Base-by-base conservation (phyloP, 2,888 invertebrate species). In the Athetis lepigone region DNA sequence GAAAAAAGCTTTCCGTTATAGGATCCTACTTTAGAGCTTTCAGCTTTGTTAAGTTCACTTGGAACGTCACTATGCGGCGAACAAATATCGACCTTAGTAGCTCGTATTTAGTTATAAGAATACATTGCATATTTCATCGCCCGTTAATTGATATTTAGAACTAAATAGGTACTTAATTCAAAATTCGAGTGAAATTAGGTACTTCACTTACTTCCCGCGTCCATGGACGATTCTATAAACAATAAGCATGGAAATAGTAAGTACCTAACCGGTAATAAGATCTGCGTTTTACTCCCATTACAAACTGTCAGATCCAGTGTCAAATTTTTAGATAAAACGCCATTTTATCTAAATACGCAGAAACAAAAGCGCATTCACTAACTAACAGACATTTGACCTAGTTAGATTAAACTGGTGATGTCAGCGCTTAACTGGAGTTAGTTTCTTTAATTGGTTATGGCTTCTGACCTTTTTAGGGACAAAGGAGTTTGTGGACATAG, bases 381-480 rank as follows among this genome's bases (percentile, higher is more conserved):
- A 42, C 25, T 46, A 37, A 62, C 70, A 18, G 37, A 16, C 71
- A 8, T 39, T 37, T 65, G 68, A 5, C 68, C 68, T 65, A 69
- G 56, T 69, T 69, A 72, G 68, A 69, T 69, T 50, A 27, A 33
- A 43, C 11, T 18, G 45, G 16, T 69, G 68, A 69, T 51, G 68
- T 72, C 72, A 65, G 57, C 7, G 8, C 18, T 40, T 49, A 23
- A 68, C 37, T 64, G 47, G 27, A 64, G 49, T 45, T 19, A 39
- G 39, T 18, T 21, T 1, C 27, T 8, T 47, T 71, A 70, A 69
- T 56, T 64, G 40, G 6, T 18, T 1, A 16, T 46, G 72, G 50
- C 72, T 56, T 69, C 8, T 72, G 57, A 72, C 68, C 72, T 40
- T 9, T 16, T 11, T 23, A 46, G 33, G 45, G 11, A 21, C 25